phyloP scores from a whole-genome alignment of 1,140 invertebrate genomes.

The Drosophila sucinea region DNA sequence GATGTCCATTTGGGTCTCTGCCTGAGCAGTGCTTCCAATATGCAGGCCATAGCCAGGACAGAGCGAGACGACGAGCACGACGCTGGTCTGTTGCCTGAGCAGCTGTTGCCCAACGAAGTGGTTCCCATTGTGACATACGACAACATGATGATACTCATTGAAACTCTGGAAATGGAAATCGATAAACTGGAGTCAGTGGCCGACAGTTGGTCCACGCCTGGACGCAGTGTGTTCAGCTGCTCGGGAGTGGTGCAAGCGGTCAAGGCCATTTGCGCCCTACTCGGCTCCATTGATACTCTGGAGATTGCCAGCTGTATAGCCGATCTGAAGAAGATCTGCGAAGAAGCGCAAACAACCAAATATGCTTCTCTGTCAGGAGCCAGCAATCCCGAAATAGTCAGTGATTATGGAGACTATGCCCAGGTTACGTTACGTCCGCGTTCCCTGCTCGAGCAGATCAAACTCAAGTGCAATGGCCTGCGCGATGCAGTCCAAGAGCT shows the following conservation, averaged over 20 bases:
- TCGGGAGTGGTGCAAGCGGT: slow-evolving; percentile 92
- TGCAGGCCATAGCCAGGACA: slow-evolving; percentile 83
- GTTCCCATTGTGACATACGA: slow-evolving; percentile 88
- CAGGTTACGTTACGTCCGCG: slow-evolving; percentile 85
- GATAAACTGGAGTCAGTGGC: slow-evolving; percentile 88
- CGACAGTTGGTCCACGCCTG: slow-evolving; percentile 83
- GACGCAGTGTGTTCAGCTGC: slow-evolving; percentile 84
- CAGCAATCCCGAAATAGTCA: slow-evolving; percentile 82
- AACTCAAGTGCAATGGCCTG: slow-evolving; percentile 87
- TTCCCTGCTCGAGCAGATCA: slow-evolving; percentile 85
- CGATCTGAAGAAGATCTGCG: slow-evolving; percentile 87
- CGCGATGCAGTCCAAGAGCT: slow-evolving; percentile 89
- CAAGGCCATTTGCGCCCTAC: slow-evolving; percentile 94
- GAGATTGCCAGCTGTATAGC: slow-evolving; percentile 91
- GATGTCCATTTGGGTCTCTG: slow-evolving; percentile 92
- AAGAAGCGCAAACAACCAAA: slow-evolving; percentile 69
- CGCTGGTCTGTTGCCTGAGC: slow-evolving; percentile 87
- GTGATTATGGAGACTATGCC: slow-evolving; percentile 86
- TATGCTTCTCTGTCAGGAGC: slow-evolving; percentile 49
- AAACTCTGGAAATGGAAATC: slow-evolving; percentile 92
- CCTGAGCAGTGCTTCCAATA: slow-evolving; percentile 86
- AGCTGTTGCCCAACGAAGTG: slow-evolving; percentile 90
- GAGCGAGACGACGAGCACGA: slow-evolving; percentile 90
- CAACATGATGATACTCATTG: slow-evolving; percentile 90
- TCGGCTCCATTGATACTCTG: slow-evolving; percentile 93